Percentiles rank a stretch among this genome's conserved stretches.
These are phyloP conservation scores for Mesoligia furuncula DNA, from an alignment of 2,888 invertebrate genomes.

Conservation along the genomic window DNA sequence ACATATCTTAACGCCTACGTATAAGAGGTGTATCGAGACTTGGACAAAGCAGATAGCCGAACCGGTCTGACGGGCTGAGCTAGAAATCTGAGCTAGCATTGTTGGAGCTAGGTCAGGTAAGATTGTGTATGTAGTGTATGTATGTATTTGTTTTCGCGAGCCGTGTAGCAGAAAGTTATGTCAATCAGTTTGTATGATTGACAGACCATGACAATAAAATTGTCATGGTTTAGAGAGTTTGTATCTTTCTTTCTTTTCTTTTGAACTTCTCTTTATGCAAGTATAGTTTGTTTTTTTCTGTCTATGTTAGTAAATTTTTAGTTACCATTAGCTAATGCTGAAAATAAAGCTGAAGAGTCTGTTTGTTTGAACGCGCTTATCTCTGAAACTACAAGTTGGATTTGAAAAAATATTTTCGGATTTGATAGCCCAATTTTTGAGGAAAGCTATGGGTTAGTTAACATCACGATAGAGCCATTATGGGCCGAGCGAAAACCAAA, in stretches of 20 bases:
- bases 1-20: constrained; percentile 71
- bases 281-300: neutral
- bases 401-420: too few species aligned
- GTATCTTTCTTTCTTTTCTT: too few species aligned
- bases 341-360: too few species aligned
- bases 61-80: constrained; percentile 78
- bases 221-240: constrained; percentile 24
- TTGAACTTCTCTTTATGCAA: neutral
- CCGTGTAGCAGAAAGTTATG: constrained; percentile 21
- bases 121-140: constrained; percentile 11
- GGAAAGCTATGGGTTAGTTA: too few species aligned
- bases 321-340: too few species aligned
- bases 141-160: constrained; percentile 14
- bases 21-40: constrained; percentile 62
- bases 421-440: too few species aligned
- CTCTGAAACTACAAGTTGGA: too few species aligned
- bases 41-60: constrained; percentile 65
- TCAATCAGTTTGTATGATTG: constrained; percentile 43
- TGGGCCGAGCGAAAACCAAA: too few species aligned
- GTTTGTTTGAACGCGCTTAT: too few species aligned
- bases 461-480: too few species aligned
- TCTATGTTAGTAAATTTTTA: neutral
- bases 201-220: too few species aligned
- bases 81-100: constrained; percentile 84
- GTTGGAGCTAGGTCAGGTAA: constrained; percentile 78